Conservation (phyloP, 1,140 invertebrate genomes). For the Conus ventricosus region DNA sequence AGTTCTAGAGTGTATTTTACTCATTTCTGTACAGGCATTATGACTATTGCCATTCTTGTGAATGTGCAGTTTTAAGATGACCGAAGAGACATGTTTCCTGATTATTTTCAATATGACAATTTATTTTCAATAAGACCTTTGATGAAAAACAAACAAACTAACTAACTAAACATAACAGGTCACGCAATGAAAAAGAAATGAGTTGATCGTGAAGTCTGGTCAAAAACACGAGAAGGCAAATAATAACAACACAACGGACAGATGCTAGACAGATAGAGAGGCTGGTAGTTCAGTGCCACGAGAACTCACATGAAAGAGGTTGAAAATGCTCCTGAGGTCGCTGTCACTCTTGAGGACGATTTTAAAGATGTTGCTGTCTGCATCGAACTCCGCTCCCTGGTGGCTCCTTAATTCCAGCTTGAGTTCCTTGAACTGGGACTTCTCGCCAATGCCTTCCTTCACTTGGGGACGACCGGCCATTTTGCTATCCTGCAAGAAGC, state of each 20-base stretch:
- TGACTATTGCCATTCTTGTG: too few relatives aligned
- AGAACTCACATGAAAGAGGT: not conserved
- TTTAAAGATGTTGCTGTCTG: not conserved
- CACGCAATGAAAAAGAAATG: too few relatives aligned
- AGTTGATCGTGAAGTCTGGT: too few relatives aligned
- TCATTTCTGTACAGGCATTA: too few relatives aligned
- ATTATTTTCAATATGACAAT: too few relatives aligned
- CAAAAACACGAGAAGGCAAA: not conserved
- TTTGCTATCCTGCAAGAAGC: not conserved
- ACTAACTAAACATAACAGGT: too few relatives aligned
- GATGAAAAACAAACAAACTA: too few relatives aligned
- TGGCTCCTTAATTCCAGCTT: not conserved
- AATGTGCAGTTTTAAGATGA: too few relatives aligned
- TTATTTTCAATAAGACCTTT: too few relatives aligned
- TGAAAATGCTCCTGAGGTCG: not conserved
- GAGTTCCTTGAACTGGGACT: not conserved
- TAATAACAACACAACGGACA: not conserved
- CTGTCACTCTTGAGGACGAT: not conserved
- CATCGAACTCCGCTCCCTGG: not conserved
- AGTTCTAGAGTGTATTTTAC: too few relatives aligned
- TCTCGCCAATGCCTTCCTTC: conserved; percentile 1
- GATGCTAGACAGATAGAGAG: not conserved
- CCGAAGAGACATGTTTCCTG: too few relatives aligned
- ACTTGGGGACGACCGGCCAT: not conserved
- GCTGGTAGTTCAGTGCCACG: not conserved